phyloP scores from a whole-genome alignment of 2,888 invertebrate species.

The Axea sp. region DNA sequence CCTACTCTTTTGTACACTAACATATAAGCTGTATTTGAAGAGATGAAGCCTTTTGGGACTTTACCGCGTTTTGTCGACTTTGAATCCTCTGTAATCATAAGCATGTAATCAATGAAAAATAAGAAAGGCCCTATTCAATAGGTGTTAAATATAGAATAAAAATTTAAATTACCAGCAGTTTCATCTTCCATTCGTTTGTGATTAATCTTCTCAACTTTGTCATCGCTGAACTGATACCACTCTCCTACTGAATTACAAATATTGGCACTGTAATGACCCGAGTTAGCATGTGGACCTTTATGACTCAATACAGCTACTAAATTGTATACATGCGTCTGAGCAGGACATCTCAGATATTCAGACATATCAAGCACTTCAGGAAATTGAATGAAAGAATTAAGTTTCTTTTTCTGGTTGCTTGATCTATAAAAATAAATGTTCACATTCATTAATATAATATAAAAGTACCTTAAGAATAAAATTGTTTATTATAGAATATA shows the following conservation, averaged over 20 bases:
- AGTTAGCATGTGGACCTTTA: constrained; percentile 83
- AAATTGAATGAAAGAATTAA: constrained; percentile 82
- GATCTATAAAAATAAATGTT: constrained; percentile 75
- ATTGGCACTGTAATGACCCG: constrained; percentile 84
- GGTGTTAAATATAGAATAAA: neutral
- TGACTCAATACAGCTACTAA: constrained; percentile 84
- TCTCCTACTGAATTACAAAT: constrained; percentile 79
- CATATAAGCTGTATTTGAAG: constrained; percentile 84
- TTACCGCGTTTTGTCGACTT: constrained; percentile 75
- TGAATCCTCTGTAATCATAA: constrained; percentile 67
- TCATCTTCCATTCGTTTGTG: constrained; percentile 78
- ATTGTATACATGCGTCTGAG: constrained; percentile 80
- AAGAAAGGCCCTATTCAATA: too few species aligned
- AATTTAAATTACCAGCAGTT: constrained; percentile 68
- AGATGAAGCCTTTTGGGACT: constrained; percentile 79
- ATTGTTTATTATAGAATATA: too few species aligned
- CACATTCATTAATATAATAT: too few species aligned
- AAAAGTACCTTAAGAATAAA: too few species aligned
- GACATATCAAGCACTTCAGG: constrained; percentile 83
- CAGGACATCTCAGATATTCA: constrained; percentile 75
- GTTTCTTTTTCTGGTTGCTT: constrained; percentile 82
- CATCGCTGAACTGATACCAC: constrained; percentile 86
- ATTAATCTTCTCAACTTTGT: constrained; percentile 80
- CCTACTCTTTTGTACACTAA: constrained; percentile 81
- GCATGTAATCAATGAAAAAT: too few species aligned